Conservation (phyloP, 1,140 invertebrate species). For the Contarinia nasturtii region DNA sequence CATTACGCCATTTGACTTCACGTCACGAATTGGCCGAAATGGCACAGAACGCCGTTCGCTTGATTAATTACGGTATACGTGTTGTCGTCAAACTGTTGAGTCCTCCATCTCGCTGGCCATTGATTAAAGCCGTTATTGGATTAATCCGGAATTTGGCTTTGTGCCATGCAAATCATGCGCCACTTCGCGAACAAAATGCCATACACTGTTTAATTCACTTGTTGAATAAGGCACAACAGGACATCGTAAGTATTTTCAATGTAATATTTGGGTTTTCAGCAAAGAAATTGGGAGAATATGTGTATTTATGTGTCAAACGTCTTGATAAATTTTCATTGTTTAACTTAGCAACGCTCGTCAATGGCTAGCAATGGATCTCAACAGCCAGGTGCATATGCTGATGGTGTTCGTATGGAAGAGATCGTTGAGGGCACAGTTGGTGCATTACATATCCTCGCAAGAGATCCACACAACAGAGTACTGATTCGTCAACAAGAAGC, state of each 20-base stretch:
- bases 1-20: conserved; percentile 86
- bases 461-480: conserved; percentile 81
- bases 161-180: conserved; percentile 87
- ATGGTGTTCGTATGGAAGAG: conserved; percentile 96
- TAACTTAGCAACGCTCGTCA: conserved; percentile 28
- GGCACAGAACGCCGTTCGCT: conserved; percentile 90
- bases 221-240: conserved; percentile 80
- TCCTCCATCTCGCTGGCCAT: conserved; percentile 81
- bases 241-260: conserved; percentile 9
- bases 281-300: no score
- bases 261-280: no score
- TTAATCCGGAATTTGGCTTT: conserved; percentile 91
- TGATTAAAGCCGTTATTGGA: conserved; percentile 92
- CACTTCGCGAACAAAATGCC: conserved; percentile 82
- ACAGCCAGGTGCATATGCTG: conserved; percentile 66
- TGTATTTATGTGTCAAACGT: no score
- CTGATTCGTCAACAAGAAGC: conserved; percentile 83
- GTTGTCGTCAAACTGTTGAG: conserved; percentile 89
- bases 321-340: no score
- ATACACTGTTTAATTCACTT: conserved; percentile 86
- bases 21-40: conserved; percentile 88
- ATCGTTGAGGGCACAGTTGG: conserved; percentile 95
- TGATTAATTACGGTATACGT: conserved; percentile 69
- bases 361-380: conserved; percentile 44
- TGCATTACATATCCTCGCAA: conserved; percentile 89